Evolutionary conservation across 2,113 vertebrate genomes (phyloP).

Genomic region (Rhinolophus sinicus): DNA sequence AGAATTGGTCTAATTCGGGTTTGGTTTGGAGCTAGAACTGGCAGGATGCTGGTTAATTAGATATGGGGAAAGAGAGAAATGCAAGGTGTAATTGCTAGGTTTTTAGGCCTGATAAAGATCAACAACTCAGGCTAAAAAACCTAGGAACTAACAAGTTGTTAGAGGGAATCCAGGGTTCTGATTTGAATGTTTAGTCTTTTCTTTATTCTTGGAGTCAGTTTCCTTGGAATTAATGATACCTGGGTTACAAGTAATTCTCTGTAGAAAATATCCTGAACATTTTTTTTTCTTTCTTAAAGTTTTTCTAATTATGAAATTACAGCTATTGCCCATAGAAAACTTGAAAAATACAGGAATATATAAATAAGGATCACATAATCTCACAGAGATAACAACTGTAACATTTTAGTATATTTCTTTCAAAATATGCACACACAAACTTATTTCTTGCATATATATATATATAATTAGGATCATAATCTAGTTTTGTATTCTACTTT

Average conservation of each 20-base stretch:
- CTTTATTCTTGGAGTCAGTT: neutral
- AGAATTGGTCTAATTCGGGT: neutral
- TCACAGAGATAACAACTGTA: neutral
- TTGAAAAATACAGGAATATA: constrained; percentile 12
- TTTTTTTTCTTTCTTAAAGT: neutral
- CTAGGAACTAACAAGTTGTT: neutral
- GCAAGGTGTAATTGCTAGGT: neutral
- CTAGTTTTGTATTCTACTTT: neutral
- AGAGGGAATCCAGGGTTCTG: neutral
- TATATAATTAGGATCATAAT: neutral
- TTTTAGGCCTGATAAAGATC: neutral
- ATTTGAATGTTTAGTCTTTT: neutral
- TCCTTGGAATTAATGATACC: neutral
- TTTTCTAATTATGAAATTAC: neutral
- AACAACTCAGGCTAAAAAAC: no score
- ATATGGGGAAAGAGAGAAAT: neutral
- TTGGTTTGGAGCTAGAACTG: constrained; percentile 14
- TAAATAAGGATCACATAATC: constrained; percentile 17
- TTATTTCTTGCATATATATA: neutral
- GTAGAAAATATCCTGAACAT: neutral
- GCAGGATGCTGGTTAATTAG: neutral
- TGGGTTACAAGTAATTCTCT: neutral
- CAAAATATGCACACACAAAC: neutral
- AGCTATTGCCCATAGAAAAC: neutral
- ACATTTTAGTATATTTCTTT: constrained; percentile 11